These are phyloP conservation scores for Rallus crepitans DNA, from an alignment of 2,797 vertebrate genomes.

Conservation along the genomic window DNA sequence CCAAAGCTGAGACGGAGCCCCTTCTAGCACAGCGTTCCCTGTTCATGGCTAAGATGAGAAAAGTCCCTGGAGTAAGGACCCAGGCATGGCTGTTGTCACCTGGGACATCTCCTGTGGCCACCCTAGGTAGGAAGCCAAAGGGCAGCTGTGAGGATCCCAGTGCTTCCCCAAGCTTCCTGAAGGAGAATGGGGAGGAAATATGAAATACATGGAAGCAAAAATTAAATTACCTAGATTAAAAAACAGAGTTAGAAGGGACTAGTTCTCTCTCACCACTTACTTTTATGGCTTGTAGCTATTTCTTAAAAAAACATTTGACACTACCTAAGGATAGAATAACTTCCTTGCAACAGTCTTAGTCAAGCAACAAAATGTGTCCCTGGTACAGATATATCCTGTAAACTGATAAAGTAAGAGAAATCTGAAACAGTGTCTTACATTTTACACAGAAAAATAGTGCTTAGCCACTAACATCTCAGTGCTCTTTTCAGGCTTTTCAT, in stretches of 20 bases:
- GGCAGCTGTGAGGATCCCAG: not conserved
- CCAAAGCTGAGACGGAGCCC: not conserved
- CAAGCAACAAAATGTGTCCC: not conserved
- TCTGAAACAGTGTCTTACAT: not conserved
- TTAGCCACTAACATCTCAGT: not conserved
- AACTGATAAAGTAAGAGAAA: not conserved
- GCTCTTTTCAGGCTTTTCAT: not conserved
- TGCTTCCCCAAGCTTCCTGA: not conserved
- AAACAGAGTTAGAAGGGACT: not conserved
- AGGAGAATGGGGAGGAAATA: not conserved
- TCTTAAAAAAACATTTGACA: not conserved
- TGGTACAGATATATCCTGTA: not conserved
- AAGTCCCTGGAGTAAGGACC: too few species aligned
- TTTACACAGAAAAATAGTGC: not conserved
- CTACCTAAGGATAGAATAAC: not conserved
- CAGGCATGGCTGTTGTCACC: rapidly evolving
- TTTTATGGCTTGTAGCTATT: not conserved
- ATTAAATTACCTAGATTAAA: not conserved
- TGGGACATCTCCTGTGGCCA: not conserved
- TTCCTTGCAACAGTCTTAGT: not conserved
- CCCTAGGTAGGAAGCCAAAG: rapidly evolving
- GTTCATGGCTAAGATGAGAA: too few species aligned
- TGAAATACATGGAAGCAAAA: not conserved
- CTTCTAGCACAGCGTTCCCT: not conserved
- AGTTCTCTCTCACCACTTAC: not conserved